A percentile compares a stretch with the other conserved stretches of the same genome.
phyloP scores from a whole-genome alignment of 2,888 invertebrate species.

The Hydrotaea cyrtoneurina region DNA sequence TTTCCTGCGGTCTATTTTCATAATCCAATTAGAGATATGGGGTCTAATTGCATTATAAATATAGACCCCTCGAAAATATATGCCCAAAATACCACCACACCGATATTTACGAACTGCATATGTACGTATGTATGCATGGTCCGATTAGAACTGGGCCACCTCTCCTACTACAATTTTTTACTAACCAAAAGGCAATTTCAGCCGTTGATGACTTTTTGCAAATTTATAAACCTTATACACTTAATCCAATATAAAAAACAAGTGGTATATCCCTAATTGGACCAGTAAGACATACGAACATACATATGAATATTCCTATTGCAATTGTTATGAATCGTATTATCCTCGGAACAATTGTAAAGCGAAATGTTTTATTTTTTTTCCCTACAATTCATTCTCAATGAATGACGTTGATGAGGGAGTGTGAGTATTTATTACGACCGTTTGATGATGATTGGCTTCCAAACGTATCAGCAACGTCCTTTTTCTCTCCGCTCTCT shows the following conservation, averaged over 20 bases:
- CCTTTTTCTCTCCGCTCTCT: not conserved
- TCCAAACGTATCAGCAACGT: not conserved
- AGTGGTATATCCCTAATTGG: not conserved
- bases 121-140: too few relatives aligned
- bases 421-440: slow-evolving; percentile 10
- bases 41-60: too few relatives aligned
- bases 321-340: slow-evolving; percentile 44
- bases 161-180: too few relatives aligned
- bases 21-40: too few relatives aligned
- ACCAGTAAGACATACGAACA: not conserved
- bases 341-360: slow-evolving; percentile 57
- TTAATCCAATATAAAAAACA: not conserved
- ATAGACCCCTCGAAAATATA: too few relatives aligned
- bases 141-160: too few relatives aligned
- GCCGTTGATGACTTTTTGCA: not conserved
- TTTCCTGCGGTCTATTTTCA: too few relatives aligned
- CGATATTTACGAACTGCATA: too few relatives aligned
- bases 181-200: too few relatives aligned
- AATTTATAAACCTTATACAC: slow-evolving; percentile 9
- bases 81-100: too few relatives aligned
- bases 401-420: not conserved
- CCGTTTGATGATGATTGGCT: slow-evolving; percentile 34
- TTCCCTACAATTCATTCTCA: not conserved
- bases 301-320: slow-evolving; percentile 15
- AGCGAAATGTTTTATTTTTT: slow-evolving; percentile 45